Base-by-base conservation (phyloP, 2,888 invertebrate genomes). In the Unio delphinus region DNA sequence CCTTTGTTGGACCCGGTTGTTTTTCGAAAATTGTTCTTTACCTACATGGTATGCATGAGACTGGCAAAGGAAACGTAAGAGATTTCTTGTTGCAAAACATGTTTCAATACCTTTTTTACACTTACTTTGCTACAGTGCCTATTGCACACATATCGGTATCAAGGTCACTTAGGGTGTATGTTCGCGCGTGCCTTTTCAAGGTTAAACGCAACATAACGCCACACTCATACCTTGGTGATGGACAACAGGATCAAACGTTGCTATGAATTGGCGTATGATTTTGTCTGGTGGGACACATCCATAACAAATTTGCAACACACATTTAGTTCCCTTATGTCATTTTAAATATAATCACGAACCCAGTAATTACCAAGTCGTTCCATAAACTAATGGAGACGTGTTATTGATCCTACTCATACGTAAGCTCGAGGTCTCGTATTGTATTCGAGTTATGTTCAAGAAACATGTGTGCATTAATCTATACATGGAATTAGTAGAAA, bases 111-210 rank as follows among this genome's bases (percentile, higher is more conserved):
- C 58, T 76, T 0, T 84, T 84, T 73, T 81, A 82, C 55, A 72
- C 81, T 18, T 84, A 80, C 69, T 84, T 84, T 70, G 77, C 80
- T 60, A 61, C 82, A 20, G 79, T 80, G 65, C 81, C 84, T 18
- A 61, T 79, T 55, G 74, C 79, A 28, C 81, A 82, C 61, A 70
- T 82, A 11, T 61, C 78, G 7, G 73, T 79, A 20, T 84, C 83
- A 0, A 64, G 65, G 61, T 70, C 75, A 3, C 74, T 78, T 58
- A 64, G 75, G 23, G 57, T 34, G 20, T 75, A 78, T 66, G 65
- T 74, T 3, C 70, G 66, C 23, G 61, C 67, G 30, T 63, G 70
- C 20, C 55, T 75, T n/a, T 55, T 67, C 6, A 70, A 65, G 58
- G 70, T 67, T 15, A 74, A 75, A 64, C 58, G 69, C 34, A 69